Conservation (phyloP, 2,797 vertebrate species). For the Hybognathus amarus region DNA sequence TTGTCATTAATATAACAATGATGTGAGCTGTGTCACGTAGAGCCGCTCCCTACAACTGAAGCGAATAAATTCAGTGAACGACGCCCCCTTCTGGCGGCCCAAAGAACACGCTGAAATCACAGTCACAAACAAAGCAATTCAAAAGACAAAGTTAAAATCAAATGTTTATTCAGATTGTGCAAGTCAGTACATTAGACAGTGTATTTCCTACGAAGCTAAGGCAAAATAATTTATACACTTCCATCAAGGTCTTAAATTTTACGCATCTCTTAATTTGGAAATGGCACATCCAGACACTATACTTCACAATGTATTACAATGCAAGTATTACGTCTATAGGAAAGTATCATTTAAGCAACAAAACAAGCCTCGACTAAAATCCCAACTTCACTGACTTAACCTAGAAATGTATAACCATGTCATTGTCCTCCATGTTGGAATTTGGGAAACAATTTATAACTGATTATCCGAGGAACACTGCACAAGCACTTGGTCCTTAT, state of each 20-base stretch:
- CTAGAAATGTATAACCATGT: slow-evolving; percentile 8
- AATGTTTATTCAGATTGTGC: slow-evolving; percentile 79
- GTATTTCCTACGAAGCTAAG: slow-evolving; percentile 57
- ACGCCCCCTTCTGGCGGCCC: slow-evolving; percentile 63
- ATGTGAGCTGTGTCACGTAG: slow-evolving; percentile 28
- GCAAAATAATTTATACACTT: slow-evolving; percentile 69
- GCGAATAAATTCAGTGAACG: slow-evolving; percentile 31
- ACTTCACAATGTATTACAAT: slow-evolving; percentile 66
- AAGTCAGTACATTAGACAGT: slow-evolving; percentile 70
- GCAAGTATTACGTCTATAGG: slow-evolving; percentile 66
- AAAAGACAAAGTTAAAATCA: slow-evolving; percentile 64
- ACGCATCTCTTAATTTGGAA: slow-evolving; percentile 61
- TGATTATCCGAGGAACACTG: neutral
- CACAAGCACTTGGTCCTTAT: slow-evolving; percentile 52
- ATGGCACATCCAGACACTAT: slow-evolving; percentile 74
- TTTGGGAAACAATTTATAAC: neutral
- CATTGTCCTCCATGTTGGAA: slow-evolving; percentile 29
- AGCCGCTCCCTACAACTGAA: slow-evolving; percentile 23
- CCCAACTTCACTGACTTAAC: slow-evolving; percentile 26
- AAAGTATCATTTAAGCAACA: slow-evolving; percentile 48
- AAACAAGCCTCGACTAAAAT: slow-evolving; percentile 50
- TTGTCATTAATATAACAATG: neutral
- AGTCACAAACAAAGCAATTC: neutral
- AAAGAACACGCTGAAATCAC: neutral
- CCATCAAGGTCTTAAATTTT: slow-evolving; percentile 58